Conservation (phyloP, 2,113 vertebrate genomes). For the Rhinoptilus africanus region DNA sequence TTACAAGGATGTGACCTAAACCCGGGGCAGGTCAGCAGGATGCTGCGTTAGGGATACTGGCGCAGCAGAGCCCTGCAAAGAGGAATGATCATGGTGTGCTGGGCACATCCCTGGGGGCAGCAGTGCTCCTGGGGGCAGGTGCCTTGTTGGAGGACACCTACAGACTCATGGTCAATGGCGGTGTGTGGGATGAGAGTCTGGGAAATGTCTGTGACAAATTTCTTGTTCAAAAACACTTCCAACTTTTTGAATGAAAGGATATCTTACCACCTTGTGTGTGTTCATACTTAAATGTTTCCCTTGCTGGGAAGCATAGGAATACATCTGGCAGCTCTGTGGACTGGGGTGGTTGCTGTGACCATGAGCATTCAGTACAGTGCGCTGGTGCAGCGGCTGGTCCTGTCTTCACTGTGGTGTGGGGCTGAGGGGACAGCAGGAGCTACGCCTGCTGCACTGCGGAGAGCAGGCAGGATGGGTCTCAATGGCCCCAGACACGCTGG, state of each 20-base stretch:
- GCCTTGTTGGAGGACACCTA: not conserved
- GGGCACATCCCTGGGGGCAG: too few species aligned
- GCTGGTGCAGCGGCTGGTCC: fast-evolving
- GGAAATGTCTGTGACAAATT: not conserved
- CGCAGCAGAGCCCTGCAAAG: not conserved
- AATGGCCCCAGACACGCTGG: fast-evolving
- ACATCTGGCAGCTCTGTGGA: fast-evolving
- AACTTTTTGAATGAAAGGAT: not conserved
- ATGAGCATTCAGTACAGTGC: fast-evolving
- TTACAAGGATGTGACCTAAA: not conserved
- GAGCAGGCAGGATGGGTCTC: fast-evolving
- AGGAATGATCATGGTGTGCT: not conserved
- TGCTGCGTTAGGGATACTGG: not conserved
- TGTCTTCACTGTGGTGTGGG: fast-evolving
- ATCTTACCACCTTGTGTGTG: not conserved
- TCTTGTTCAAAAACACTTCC: not conserved
- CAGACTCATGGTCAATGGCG: fast-evolving
- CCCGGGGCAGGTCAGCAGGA: not conserved
- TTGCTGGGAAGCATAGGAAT: not conserved
- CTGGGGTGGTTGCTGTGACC: not conserved
- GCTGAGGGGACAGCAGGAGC: not conserved
- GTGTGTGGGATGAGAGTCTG: not conserved
- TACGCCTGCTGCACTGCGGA: too few species aligned
- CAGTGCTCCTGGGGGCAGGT: not conserved
- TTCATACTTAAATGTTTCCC: not conserved